A percentile compares a stretch with the other conserved stretches of the same genome.
Evolutionary conservation across 92 coral and sea anemone genomes (phyloP).

Genomic region (Umimayanthus chanpuru): DNA sequence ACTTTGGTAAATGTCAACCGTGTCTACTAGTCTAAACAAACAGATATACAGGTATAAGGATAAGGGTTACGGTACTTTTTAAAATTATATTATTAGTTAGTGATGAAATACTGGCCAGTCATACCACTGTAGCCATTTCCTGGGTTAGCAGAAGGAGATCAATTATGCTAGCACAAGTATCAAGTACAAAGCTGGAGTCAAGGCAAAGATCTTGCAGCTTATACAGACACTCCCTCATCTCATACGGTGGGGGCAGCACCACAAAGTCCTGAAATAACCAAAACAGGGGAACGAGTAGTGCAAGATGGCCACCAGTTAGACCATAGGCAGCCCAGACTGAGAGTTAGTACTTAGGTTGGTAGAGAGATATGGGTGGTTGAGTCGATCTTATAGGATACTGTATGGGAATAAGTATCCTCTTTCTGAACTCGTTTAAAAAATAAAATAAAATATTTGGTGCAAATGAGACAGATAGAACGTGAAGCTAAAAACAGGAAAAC

Average conservation of each 20-base stretch:
- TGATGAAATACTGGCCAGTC: conserved; percentile 26
- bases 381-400: no score
- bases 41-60: no score
- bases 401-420: no score
- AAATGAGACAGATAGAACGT: no score
- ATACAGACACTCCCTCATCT: conserved; percentile 56
- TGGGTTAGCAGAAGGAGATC: conserved; percentile 64
- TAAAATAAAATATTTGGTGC: no score
- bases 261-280: conserved; percentile 24
- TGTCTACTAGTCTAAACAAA: no score
- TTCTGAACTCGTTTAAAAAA: no score
- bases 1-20: no score
- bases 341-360: no score
- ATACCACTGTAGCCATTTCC: conserved; percentile 58
- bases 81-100: not conserved
- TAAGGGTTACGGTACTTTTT: no score
- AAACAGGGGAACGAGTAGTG: conserved; percentile 13
- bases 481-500: no score
- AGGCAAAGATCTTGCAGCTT: conserved; percentile 69
- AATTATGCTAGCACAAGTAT: conserved; percentile 63
- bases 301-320: not conserved
- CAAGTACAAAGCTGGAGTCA: conserved; percentile 59
- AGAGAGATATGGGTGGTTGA: no score
- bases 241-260: conserved; percentile 31
- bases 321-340: not conserved